Base-by-base conservation (phyloP, 2,797 vertebrate species). In the Myripristis jacobus region DNA sequence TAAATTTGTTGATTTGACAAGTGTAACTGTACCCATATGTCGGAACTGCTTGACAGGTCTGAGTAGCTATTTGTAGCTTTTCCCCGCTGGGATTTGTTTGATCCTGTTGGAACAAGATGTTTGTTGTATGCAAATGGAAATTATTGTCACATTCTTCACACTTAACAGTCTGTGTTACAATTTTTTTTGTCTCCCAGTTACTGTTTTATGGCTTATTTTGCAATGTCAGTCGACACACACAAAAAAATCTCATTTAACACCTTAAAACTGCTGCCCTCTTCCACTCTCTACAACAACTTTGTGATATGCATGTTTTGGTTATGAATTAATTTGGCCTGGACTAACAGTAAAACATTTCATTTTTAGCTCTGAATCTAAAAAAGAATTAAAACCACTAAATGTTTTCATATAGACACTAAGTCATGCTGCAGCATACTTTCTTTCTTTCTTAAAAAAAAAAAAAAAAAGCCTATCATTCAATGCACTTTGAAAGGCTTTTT, bases 241-340 rank as follows among this genome's bases (percentile, higher is more conserved):
- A 67, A 36, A 53, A 71, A 47, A 68, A 77, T 71, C 76, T 69
- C 56, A 22, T 61, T 57, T 75, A 24, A 68, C 50, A 57, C 60
- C 53, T 62, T 77, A 24, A 70, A 60, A 58, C 51, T 46, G 60
- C 47, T 82, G 57, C 36, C 3, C 34, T 65, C 19, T 72, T 19
- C 59, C 69, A 64, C 41, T 74, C 62, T 55, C 65, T 27, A 54
- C 13, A 47, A 3, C 38, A 38, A 38, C 10, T 41, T 41, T 15
- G 38, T 4, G 38, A 41, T 41, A 41, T 15, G 2, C 3, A 16
- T 16, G 15, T 43, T 43, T 43, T 43, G 41, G 16, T 43, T 43
- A 16, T 43, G 41, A 43, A 43, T 43, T 16, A 4, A 43, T 43
- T 41, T 51, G 18, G 6, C 8, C 34, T 29, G 19, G 6, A 66